Evolutionary conservation across 1,140 invertebrate species (phyloP).

Genomic region (Drosophila lacteicornis): DNA sequence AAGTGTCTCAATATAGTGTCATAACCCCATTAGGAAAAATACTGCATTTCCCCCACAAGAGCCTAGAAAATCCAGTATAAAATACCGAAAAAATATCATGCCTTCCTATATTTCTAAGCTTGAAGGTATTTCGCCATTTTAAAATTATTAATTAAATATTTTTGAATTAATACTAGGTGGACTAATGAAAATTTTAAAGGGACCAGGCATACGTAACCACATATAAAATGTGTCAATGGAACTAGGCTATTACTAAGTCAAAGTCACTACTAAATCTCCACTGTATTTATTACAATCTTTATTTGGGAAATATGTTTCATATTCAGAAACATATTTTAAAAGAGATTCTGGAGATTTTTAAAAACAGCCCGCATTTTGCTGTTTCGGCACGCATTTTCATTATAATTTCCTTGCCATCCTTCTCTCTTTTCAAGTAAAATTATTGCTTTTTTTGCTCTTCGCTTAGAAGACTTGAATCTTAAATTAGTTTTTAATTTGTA

Average conservation of each 20-base stretch:
- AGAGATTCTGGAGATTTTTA: background rate
- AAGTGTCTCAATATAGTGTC: background rate
- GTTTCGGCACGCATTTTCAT: slow-evolving; percentile 39
- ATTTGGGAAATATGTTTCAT: background rate
- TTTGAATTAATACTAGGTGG: background rate
- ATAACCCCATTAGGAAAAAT: background rate
- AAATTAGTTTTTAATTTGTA: slow-evolving; percentile 65
- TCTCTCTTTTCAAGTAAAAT: slow-evolving; percentile 69
- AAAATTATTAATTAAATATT: background rate
- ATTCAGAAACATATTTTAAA: background rate
- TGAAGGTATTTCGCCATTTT: no score
- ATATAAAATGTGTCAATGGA: background rate
- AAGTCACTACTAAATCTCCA: background rate
- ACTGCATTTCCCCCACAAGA: background rate
- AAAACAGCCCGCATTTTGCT: slow-evolving; percentile 27
- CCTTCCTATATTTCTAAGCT: background rate
- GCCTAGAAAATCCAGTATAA: background rate
- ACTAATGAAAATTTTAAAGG: background rate
- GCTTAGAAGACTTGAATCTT: slow-evolving; percentile 66
- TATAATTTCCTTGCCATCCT: slow-evolving; percentile 28
- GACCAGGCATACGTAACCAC: no score
- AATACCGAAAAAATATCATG: background rate
- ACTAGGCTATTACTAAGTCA: background rate
- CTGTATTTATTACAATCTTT: no score
- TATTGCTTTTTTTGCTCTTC: slow-evolving; percentile 79